These are phyloP conservation scores for Lasioglossum pauxillum DNA, from an alignment of 2,888 invertebrate genomes.

Conservation along the genomic window DNA sequence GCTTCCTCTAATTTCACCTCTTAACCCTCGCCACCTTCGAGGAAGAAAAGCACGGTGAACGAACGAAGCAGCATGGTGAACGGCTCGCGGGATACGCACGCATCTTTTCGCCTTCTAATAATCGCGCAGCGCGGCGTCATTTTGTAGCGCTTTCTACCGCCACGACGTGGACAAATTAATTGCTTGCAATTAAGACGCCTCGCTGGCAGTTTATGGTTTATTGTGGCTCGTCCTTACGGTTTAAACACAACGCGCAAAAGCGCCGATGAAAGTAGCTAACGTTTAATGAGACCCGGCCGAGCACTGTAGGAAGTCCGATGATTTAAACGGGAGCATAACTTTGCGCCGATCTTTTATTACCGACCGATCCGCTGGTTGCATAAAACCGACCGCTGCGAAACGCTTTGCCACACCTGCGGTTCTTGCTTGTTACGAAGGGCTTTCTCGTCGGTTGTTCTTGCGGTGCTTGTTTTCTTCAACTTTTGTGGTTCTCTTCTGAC, in stretches of 20 bases:
- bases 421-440: background rate
- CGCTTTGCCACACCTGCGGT: background rate
- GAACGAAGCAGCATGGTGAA: conserved; percentile 29
- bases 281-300: conserved; percentile 31
- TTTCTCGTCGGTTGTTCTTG: background rate
- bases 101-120: conserved; percentile 41
- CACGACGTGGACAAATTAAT: conserved; percentile 57
- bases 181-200: conserved; percentile 52
- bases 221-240: conserved; percentile 35
- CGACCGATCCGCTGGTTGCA: background rate
- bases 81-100: conserved; percentile 47
- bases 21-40: conserved; percentile 65
- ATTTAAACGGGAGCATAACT: conserved; percentile 33
- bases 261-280: conserved; percentile 47
- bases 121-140: conserved; percentile 31
- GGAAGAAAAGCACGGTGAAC: background rate
- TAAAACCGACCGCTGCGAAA: background rate
- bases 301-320: conserved; percentile 33
- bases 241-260: conserved; percentile 28
- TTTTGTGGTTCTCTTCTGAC: background rate
- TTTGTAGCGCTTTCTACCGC: conserved; percentile 56
- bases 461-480: background rate
- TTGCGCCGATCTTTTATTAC: conserved; percentile 3
- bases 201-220: conserved; percentile 51
- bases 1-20: conserved; percentile 67